Conservation (phyloP, 2,888 invertebrate genomes). For the Microctonus brassicae region DNA sequence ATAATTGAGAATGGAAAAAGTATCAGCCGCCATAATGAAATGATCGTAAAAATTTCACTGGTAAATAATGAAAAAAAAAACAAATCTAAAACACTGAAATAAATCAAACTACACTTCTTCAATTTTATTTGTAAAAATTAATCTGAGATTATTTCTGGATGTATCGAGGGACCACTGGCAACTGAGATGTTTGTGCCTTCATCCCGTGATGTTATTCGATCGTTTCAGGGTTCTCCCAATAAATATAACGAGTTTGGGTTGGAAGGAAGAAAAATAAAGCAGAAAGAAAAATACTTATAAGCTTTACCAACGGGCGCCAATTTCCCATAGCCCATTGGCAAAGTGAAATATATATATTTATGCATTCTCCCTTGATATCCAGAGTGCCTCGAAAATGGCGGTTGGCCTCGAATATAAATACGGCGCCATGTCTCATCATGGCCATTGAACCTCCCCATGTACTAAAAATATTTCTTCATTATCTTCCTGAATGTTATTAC, state of each 20-base stretch:
- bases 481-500: background rate
- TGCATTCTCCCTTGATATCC: constrained; percentile 33
- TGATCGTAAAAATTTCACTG: background rate
- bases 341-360: background rate
- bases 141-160: background rate
- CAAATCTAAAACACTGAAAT: background rate
- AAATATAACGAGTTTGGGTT: constrained; percentile 21
- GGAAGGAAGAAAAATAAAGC: background rate
- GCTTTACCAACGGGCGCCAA: background rate
- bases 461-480: constrained; percentile 5
- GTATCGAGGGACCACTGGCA: background rate
- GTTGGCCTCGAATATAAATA: constrained; percentile 31
- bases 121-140: background rate
- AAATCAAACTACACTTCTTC: background rate
- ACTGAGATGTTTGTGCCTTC: constrained; percentile 21
- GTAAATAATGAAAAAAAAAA: background rate
- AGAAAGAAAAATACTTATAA: background rate
- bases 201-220: constrained; percentile 21
- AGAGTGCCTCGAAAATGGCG: constrained; percentile 27
- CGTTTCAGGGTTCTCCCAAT: constrained; percentile 1
- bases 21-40: constrained; percentile 46
- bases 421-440: constrained; percentile 18
- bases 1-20: constrained; percentile 58
- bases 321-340: constrained; percentile 4
- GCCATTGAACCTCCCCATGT: constrained; percentile 21